Conservation (phyloP, 2,888 invertebrate genomes). For the Sylvicola cinctus region DNA sequence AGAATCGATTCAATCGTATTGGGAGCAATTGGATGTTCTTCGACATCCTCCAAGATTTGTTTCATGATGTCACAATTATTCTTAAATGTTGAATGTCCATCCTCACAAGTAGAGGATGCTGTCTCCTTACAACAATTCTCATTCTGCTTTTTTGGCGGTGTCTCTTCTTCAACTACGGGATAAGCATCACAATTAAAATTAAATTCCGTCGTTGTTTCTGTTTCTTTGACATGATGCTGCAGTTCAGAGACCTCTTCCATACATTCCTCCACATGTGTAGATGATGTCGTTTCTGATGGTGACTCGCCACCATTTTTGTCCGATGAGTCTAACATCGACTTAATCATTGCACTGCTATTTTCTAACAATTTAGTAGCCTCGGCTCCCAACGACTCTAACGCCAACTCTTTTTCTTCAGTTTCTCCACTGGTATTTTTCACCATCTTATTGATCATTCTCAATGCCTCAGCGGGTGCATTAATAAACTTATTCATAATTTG, state of each 20-base stretch:
- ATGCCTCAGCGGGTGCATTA: conserved; percentile 24
- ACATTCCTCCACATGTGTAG: background rate
- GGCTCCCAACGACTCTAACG: background rate
- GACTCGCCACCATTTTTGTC: conserved; percentile 4
- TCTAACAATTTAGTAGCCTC: background rate
- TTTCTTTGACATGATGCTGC: no score
- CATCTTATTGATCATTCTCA: conserved; percentile 22
- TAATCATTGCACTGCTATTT: conserved; percentile 5
- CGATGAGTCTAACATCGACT: conserved; percentile 6
- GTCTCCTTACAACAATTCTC: background rate
- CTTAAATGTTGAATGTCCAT: background rate
- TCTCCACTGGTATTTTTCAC: conserved; percentile 9
- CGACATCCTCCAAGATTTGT: conserved; percentile 11
- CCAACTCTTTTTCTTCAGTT: background rate
- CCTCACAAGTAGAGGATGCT: background rate
- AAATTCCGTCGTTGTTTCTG: background rate
- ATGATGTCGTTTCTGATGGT: conserved; percentile 1
- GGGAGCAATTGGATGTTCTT: conserved; percentile 30
- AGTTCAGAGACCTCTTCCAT: background rate
- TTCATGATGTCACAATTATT: conserved; percentile 13
- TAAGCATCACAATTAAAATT: background rate
- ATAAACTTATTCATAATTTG: conserved; percentile 26
- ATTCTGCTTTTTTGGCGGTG: background rate
- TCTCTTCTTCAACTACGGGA: background rate
- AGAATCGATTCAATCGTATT: conserved; percentile 67